phyloP scores from a whole-genome alignment of 2,888 invertebrate genomes.

The Hipparchia semele region DNA sequence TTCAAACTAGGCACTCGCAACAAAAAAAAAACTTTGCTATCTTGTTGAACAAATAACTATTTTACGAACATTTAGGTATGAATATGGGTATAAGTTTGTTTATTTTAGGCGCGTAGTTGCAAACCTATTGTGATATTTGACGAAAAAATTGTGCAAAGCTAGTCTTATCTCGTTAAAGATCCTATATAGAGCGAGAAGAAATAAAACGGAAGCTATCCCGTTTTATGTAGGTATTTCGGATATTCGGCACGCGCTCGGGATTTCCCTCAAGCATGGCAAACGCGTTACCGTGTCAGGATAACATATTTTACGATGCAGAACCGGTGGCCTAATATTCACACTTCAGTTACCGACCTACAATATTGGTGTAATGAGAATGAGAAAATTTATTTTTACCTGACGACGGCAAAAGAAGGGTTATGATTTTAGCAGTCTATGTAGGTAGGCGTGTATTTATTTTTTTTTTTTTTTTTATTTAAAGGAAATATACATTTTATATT shows the following conservation, averaged over 20 bases:
- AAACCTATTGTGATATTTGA: no score
- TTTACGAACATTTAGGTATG: no score
- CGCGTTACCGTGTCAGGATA: conserved; percentile 14
- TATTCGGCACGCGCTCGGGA: conserved; percentile 18
- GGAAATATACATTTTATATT: no score
- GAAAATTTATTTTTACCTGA: not conserved
- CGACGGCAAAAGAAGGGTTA: no score
- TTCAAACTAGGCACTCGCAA: no score
- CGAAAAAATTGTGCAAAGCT: not conserved
- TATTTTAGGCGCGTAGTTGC: no score
- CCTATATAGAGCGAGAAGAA: not conserved
- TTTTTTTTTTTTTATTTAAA: no score
- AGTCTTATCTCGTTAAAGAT: not conserved
- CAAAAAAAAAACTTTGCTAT: no score
- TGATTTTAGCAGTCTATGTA: no score
- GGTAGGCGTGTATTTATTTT: no score
- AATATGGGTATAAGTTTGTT: no score
- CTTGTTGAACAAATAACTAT: no score
- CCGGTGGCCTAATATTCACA: conserved; percentile 13
- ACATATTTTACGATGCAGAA: conserved; percentile 14
- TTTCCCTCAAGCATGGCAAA: conserved; percentile 20
- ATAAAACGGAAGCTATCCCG: conserved; percentile 4
- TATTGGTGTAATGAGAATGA: not conserved
- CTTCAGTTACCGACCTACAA: not conserved
- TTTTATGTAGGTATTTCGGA: conserved; percentile 18